phyloP scores from a whole-genome alignment of 2,797 vertebrate species.

The Scomberomorus guttatus region DNA sequence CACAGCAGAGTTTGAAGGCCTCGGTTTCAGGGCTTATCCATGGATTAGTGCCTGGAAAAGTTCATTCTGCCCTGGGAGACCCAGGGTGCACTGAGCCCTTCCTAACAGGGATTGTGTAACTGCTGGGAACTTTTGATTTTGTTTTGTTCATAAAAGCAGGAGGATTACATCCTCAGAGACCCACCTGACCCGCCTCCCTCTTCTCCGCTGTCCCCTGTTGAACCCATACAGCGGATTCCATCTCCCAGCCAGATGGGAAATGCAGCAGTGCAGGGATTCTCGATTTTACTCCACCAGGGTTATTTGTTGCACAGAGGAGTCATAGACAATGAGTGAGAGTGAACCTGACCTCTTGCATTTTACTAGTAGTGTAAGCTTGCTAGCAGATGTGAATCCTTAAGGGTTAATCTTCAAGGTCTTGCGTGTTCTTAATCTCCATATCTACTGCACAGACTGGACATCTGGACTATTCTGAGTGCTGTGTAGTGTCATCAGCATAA shows the following conservation, averaged over 20 bases:
- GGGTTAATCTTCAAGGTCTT: constrained; percentile 63
- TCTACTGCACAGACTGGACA: constrained; percentile 46
- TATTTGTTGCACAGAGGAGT: constrained; percentile 10
- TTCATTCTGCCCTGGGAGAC: constrained; percentile 75
- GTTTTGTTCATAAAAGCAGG: constrained; percentile 68
- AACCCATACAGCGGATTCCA: constrained; percentile 51
- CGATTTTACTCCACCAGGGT: background rate
- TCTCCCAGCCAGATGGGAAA: constrained; percentile 58
- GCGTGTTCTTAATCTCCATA: constrained; percentile 59
- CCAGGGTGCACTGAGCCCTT: constrained; percentile 63
- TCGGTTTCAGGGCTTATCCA: constrained; percentile 71
- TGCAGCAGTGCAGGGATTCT: constrained; percentile 33
- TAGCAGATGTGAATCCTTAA: constrained; percentile 64
- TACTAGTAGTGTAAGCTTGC: constrained; percentile 29
- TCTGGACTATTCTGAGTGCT: constrained; percentile 43
- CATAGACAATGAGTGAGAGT: constrained; percentile 4
- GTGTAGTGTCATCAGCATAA: background rate
- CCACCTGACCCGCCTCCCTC: constrained; percentile 68
- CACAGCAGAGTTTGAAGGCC: constrained; percentile 60
- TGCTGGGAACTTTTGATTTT: constrained; percentile 73
- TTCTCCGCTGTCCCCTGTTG: constrained; percentile 53
- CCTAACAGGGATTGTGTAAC: constrained; percentile 77
- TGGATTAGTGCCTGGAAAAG: constrained; percentile 83
- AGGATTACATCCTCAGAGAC: constrained; percentile 72
- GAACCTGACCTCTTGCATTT: constrained; percentile 29